Base-by-base conservation (phyloP, 1,140 invertebrate genomes). In the Scaptomyza hsui region DNA sequence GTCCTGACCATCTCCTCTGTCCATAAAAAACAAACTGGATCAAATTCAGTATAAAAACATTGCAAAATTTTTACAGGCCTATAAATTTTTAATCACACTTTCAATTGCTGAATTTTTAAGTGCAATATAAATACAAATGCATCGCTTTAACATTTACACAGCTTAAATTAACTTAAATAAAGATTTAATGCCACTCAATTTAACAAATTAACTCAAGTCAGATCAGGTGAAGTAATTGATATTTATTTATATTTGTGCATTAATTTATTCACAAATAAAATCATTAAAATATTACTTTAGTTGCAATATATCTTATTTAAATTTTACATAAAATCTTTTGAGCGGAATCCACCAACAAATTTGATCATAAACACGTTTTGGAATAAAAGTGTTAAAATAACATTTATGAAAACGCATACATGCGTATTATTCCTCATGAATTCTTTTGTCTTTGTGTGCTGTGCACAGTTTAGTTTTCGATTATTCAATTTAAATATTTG, bases 61-160 rank as follows among this genome's bases (percentile, higher is more conserved):
- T 82, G 47, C 49, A 76, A 76, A 53, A 73, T 63, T 63, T 76
- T 68, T 61, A 15, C 56, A 63, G 45, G 51, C 73, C 63, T 53
- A 68, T 86, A 69, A 61, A 85, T 85, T 67, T 74, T 67, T 85
- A 71, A 86, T 86, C 37, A 49, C 55, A 35, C 41, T 74, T 80
- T 67, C 45, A 63, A 64, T 39, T 64, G 60, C 39, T 45, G 44
- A 51, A 82, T 74, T 64, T 74, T 55, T 61, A 68, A 63, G 15
- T 42, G 21, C 4, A 48, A 57, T 32, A 21, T 24, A 63, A 57
- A 64, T 35, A 56, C 15, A 71, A 49, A 44, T 10, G 16, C 12
- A 39, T 44, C 47, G 18, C 21, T 16, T 18, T 35, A 16, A 2
- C 16, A 51, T 35, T 51, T 32, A 57, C 15, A 29, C 42, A 63